Percentiles rank a stretch among this genome's conserved stretches.
phyloP scores from a whole-genome alignment of 2,888 invertebrate genomes.

The Lochmaea capreae region DNA sequence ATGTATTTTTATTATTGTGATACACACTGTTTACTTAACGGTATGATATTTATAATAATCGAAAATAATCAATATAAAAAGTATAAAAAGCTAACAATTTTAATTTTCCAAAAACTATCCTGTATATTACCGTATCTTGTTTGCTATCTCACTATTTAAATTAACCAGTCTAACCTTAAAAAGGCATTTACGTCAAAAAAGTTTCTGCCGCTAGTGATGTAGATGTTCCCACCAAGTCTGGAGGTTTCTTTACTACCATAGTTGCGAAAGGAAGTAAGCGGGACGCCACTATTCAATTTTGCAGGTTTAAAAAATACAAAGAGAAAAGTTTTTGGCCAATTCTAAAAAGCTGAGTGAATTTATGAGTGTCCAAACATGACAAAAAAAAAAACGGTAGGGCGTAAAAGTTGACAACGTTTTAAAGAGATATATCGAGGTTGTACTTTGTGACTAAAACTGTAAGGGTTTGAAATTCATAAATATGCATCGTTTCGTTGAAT shows the following conservation, averaged over 20 bases:
- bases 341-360: not conserved
- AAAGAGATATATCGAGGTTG: too few relatives aligned
- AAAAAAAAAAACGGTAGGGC: too few relatives aligned
- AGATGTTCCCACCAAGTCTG: conserved; percentile 12
- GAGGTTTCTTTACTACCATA: conserved; percentile 13
- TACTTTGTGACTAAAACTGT: not conserved
- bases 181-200: not conserved
- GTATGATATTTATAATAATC: not conserved
- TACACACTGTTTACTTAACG: not conserved
- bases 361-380: not conserved
- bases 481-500: conserved; percentile 16
- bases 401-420: too few relatives aligned
- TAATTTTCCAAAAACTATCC: not conserved
- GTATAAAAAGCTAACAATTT: too few relatives aligned
- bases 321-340: not conserved
- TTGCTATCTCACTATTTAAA: not conserved
- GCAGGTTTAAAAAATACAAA: not conserved
- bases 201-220: conserved; percentile 1
- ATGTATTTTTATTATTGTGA: conserved; percentile 13
- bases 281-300: conserved; percentile 1
- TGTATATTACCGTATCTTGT: not conserved
- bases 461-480: conserved; percentile 14
- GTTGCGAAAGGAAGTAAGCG: not conserved
- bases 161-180: conserved; percentile 2
- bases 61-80: too few relatives aligned